Evolutionary conservation across 2,113 vertebrate genomes (phyloP).

Genomic region (Bos indicus): DNA sequence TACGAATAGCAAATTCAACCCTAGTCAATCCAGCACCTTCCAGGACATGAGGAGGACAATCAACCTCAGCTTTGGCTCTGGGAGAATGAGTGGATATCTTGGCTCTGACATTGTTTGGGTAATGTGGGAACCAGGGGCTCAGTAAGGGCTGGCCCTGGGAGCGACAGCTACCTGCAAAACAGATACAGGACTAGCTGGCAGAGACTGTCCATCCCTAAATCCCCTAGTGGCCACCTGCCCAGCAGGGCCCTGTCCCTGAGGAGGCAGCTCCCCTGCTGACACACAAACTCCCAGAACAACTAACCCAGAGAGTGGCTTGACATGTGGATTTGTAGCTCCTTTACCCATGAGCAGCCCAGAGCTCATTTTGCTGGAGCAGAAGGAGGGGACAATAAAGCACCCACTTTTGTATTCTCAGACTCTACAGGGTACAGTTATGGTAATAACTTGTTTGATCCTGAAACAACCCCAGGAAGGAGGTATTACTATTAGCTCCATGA

Average conservation of each 20-base stretch:
- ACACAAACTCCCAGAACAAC: background rate
- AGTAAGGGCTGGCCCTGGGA: background rate
- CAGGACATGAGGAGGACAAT: background rate
- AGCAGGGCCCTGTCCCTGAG: background rate
- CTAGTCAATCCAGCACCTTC: background rate
- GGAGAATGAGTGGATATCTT: conserved; percentile 67
- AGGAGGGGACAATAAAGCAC: rapidly evolving
- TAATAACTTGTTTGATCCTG: background rate
- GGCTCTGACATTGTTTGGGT: conserved; percentile 77
- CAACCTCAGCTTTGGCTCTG: conserved; percentile 64
- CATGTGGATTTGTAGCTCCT: background rate
- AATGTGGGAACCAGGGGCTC: background rate
- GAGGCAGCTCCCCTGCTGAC: background rate
- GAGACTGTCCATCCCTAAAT: background rate
- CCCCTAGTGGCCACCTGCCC: background rate
- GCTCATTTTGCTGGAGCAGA: background rate
- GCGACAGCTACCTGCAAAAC: rapidly evolving
- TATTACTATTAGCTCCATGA: too few relatives aligned
- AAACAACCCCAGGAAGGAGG: too few relatives aligned
- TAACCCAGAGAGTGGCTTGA: background rate
- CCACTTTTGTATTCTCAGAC: background rate
- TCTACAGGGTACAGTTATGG: background rate
- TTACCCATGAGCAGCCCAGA: background rate
- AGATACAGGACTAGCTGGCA: background rate
- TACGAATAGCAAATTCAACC: too few relatives aligned